These are phyloP conservation scores for Pampus argenteus DNA, from an alignment of 2,797 vertebrate species.

Conservation along the genomic window DNA sequence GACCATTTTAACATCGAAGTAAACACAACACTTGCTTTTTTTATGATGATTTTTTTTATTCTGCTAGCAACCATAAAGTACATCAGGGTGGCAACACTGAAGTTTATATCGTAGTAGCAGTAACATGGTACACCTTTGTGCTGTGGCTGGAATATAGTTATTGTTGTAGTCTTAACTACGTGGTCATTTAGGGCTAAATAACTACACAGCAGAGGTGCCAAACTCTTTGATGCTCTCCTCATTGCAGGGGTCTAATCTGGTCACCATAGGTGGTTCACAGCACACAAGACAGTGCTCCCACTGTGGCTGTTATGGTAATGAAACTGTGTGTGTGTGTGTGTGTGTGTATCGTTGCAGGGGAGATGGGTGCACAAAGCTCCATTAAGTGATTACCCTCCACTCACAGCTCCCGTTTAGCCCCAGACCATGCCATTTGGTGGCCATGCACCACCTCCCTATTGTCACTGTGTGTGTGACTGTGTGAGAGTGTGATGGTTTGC, in stretches of 20 bases:
- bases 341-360: slow-evolving; percentile 13
- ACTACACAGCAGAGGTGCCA: slow-evolving; percentile 33
- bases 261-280: slow-evolving; percentile 39
- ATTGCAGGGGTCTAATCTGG: slow-evolving; percentile 42
- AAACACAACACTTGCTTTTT: not conserved
- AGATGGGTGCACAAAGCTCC: slow-evolving; percentile 50
- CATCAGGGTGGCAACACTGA: not conserved
- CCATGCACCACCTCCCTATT: slow-evolving; percentile 29
- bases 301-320: slow-evolving; percentile 47
- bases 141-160: not conserved
- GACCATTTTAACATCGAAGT: not conserved
- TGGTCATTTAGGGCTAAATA: not conserved
- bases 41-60: not conserved
- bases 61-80: not conserved
- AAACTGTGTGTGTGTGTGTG: slow-evolving; percentile 11
- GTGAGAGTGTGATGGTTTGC: slow-evolving; percentile 17
- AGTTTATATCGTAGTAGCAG: not conserved
- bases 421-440: slow-evolving; percentile 54
- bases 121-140: not conserved
- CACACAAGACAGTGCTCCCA: slow-evolving; percentile 19
- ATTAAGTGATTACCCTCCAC: slow-evolving; percentile 65
- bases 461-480: slow-evolving; percentile 12
- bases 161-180: not conserved
- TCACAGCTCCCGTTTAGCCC: slow-evolving; percentile 36
- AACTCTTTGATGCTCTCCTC: slow-evolving; percentile 40